A percentile compares a stretch with the other conserved stretches of the same genome.
Evolutionary conservation across 2,888 invertebrate species (phyloP).

Genomic region (Philereme vetulata): DNA sequence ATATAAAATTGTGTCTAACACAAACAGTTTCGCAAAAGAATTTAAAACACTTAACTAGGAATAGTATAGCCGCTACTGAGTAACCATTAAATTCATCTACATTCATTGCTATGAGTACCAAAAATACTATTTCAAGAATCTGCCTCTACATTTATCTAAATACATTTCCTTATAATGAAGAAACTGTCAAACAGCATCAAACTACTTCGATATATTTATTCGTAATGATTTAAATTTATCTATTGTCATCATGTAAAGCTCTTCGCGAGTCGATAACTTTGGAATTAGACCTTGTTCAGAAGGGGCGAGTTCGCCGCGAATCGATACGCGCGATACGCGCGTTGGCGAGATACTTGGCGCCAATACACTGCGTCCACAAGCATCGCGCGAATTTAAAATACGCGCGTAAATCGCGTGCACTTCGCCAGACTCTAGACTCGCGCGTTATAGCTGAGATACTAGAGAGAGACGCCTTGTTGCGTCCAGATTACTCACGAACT

Average conservation of each 20-base stretch:
- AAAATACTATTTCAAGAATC: conserved; percentile 14
- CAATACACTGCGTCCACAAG: no score
- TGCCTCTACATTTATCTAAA: conserved; percentile 12
- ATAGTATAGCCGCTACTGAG: conserved; percentile 5
- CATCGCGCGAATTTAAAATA: no score
- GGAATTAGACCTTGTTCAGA: no score
- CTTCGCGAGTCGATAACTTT: conserved; percentile 49
- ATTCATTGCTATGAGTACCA: conserved; percentile 10
- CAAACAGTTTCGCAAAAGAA: not conserved
- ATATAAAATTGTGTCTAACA: conserved; percentile 28
- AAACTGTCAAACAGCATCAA: conserved; percentile 57
- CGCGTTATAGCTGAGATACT: no score
- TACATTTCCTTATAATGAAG: not conserved
- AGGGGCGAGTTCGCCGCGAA: no score
- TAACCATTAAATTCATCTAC: not conserved
- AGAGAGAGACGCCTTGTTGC: no score
- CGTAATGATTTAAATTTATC: conserved; percentile 48
- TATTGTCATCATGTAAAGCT: conserved; percentile 77
- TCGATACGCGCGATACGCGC: no score
- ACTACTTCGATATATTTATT: conserved; percentile 47
- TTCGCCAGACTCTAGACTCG: no score
- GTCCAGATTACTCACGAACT: no score
- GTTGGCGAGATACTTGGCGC: no score
- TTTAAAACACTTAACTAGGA: not conserved
- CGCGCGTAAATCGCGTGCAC: no score